A percentile compares a stretch with the other conserved stretches of the same genome.
These are phyloP conservation scores for Microcebus murinus DNA, from an alignment of 2,113 vertebrate species.

Conservation along the genomic window DNA sequence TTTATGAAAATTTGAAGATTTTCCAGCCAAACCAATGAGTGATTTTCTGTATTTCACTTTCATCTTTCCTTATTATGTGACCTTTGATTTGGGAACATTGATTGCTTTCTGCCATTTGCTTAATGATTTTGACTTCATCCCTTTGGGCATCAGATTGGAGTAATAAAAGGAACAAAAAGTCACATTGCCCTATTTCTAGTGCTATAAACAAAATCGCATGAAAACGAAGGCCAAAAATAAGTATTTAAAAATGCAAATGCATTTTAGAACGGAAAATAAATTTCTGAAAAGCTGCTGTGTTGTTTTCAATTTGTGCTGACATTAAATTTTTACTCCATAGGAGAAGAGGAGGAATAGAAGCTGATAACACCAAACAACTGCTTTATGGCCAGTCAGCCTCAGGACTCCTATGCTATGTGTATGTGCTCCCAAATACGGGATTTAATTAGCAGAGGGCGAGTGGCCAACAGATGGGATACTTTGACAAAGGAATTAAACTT, in stretches of 20 bases:
- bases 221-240: constrained; percentile 69
- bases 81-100: constrained; percentile 67
- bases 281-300: constrained; percentile 55
- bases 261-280: constrained; percentile 59
- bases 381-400: not conserved
- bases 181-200: constrained; percentile 55
- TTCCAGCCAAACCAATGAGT: constrained; percentile 46
- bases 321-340: constrained; percentile 50
- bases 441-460: not conserved
- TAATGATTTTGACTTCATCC: constrained; percentile 70
- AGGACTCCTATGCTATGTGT: not conserved
- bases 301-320: constrained; percentile 45
- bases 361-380: constrained; percentile 25
- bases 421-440: not conserved
- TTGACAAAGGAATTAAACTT: constrained; percentile 36
- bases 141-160: constrained; percentile 59
- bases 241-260: constrained; percentile 74
- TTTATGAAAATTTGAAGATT: constrained; percentile 50
- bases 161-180: constrained; percentile 74
- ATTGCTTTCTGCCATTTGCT: constrained; percentile 54
- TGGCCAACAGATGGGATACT: not conserved
- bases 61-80: constrained; percentile 57
- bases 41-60: constrained; percentile 34
- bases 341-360: not conserved
- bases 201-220: constrained; percentile 67